These are phyloP conservation scores for Kryphioiulus occultus DNA, from an alignment of 2,888 invertebrate species.

Conservation along the genomic window DNA sequence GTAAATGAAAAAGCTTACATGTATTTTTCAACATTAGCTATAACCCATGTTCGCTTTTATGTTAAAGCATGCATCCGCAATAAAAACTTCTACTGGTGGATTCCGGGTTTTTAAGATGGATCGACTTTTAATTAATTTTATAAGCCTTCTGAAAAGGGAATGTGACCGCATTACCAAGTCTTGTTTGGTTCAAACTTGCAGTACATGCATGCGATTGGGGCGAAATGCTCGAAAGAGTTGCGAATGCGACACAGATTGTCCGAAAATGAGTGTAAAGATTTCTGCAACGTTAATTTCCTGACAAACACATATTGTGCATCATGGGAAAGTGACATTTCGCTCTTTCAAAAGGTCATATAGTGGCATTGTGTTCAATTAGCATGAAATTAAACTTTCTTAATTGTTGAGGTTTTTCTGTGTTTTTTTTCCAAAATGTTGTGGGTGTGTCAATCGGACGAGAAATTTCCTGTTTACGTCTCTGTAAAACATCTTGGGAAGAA, in stretches of 20 bases:
- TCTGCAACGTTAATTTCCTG: neutral
- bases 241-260: neutral
- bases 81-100: neutral
- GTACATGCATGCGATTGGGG: too few relatives aligned
- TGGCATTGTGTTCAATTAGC: neutral
- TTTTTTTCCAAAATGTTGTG: neutral
- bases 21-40: too few relatives aligned
- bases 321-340: neutral
- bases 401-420: neutral
- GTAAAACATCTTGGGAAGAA: neutral
- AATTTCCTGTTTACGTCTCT: neutral
- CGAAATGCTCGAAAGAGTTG: too few relatives aligned
- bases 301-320: neutral
- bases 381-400: neutral
- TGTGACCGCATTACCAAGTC: neutral
- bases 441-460: slow-evolving; percentile 4
- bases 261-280: neutral
- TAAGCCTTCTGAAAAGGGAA: neutral
- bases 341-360: neutral
- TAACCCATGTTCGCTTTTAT: neutral
- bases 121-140: neutral
- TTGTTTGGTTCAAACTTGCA: too few relatives aligned
- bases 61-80: neutral
- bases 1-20: neutral
- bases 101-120: neutral